These are phyloP conservation scores for Cephus cinctus DNA, from an alignment of 1,140 invertebrate genomes.

Conservation along the genomic window DNA sequence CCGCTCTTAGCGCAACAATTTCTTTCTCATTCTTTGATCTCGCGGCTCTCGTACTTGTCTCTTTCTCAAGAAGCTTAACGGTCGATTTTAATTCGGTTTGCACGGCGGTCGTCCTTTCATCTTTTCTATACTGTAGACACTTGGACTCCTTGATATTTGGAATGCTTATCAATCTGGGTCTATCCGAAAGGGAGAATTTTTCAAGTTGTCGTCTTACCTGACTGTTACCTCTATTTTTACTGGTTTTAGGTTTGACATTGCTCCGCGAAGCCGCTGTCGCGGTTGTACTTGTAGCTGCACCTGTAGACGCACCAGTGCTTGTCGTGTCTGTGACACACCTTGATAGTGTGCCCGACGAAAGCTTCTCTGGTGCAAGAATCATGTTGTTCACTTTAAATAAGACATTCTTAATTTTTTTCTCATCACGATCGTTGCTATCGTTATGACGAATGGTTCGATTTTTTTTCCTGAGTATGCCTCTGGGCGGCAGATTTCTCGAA, in stretches of 20 bases:
- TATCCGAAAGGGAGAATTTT: too few species aligned
- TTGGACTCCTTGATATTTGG: conserved; percentile 50
- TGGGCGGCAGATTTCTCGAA: conserved; percentile 38
- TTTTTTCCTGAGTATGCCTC: conserved; percentile 58
- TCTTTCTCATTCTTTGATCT: conserved; percentile 10
- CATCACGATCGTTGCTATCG: conserved; percentile 36
- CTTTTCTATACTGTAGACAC: conserved; percentile 23
- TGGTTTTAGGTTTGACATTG: too few species aligned
- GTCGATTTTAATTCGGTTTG: conserved; percentile 1
- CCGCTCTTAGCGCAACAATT: conserved; percentile 11
- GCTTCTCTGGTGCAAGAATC: conserved; percentile 52
- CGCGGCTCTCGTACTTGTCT: background rate
- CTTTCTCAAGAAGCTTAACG: background rate
- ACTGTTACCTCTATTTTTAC: too few species aligned
- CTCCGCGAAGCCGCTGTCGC: background rate
- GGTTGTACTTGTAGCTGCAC: conserved; percentile 18
- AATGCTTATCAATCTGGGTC: too few species aligned
- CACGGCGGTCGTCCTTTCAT: conserved; percentile 19
- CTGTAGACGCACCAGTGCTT: conserved; percentile 9
- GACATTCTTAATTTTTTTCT: conserved; percentile 46
- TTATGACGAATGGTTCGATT: too few species aligned
- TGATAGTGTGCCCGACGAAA: conserved; percentile 20
- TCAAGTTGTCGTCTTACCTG: too few species aligned
- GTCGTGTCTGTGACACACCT: background rate
- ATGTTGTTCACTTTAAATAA: conserved; percentile 52